Evolutionary conservation across 2,797 vertebrate genomes (phyloP), one percentile per base, ranked within the genome.

Genomic region (Micromesistius poutassou): DNA sequence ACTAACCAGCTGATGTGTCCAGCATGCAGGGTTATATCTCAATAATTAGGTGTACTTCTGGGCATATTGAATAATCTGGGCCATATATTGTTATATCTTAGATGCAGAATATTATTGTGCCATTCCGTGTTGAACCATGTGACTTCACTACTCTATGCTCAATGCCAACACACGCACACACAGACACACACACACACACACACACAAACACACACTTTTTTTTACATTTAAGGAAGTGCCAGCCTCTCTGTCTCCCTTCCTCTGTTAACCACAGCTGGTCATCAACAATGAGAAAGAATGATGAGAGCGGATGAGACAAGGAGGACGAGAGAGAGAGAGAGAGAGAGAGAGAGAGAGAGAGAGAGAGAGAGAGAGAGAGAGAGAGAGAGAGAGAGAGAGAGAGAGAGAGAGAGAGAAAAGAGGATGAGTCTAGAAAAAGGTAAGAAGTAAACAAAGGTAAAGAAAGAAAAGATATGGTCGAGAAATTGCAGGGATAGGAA

Each of bases 211-310:
- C 74, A 74, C 42, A 30, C 28, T 50, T 40, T 75, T 46, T 25
- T 31, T 40, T 76, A 79, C 82, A 83, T 85, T 84, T 80, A 81
- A 91, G 90, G 90, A 91, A 89, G 87, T 84, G 78, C 72, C 80
- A 83, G 83, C 81, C 82, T 81, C 82, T 84, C 62, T 22, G 74
- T 77, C 77, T 71, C 77, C 38, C 77, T 88, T 85, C 80, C 81
- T 86, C 78, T 86, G 85, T 81, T 71, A 79, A 77, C 81, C 84
- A 78, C 86, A 88, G 84, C 84, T 82, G 87, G 62, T 80, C 83
- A 71, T 82, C 77, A 84, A 86, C 84, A 88, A 76, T 81, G 72
- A 76, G 77, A 81, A 78, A 62, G 78, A 77, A 10, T 30, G 74
- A 74, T 30, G 74, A 74, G 78, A 50, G 36, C 33, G 28, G 8